Evolutionary conservation across 1,140 invertebrate genomes (phyloP), one percentile per base, ranked within the genome.

Genomic region (Brachionus sp.): DNA sequence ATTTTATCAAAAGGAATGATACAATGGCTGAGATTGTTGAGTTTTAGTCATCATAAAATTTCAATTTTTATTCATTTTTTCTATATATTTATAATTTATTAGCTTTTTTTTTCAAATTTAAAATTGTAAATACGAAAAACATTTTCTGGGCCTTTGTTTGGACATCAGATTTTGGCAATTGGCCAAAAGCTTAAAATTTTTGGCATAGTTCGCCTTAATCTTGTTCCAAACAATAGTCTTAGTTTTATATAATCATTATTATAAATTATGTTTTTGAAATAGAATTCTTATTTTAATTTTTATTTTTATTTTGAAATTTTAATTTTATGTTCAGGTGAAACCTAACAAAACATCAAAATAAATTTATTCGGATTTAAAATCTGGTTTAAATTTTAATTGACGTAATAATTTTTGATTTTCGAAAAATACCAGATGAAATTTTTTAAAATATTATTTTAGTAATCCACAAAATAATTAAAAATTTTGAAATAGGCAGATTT

Each of bases 1-100:
- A 75, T 46, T 46, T 75, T 46, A 25, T 75, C 3, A 75, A 75
- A 25, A 75, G 25, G 12, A 75, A 75, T 75, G 44, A 75, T 19
- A 75, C 70, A 46, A 13, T 19, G 39, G 39, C 70, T n/a, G 70
- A 75, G n/a, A 46, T 35, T 35, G 25, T 75, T 46, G 70, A 29
- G 12, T 75, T 75, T 75, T 75, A 75, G n/a, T 12, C 7, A 39
- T 73, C 33, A 35, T 68, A 7, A 13, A 13, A 13, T 68, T 33
- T 13, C 9, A 68, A 35, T 39, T n/a, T 73, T 39, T n/a, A 0
- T 42, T 73, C 16, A 3, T 39, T 39, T 39, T 39, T 39, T 16
- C 13, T 39, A 16, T 39, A 7, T 42, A 25, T 42, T 16, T 42
- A 16, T 16, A 39, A 73, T 73, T 73, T 73, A 39, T 73, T 73